Percentiles rank a stretch among this genome's conserved stretches.
Evolutionary conservation across 2,888 invertebrate species (phyloP).

Genomic region (Apodemia mormo): DNA sequence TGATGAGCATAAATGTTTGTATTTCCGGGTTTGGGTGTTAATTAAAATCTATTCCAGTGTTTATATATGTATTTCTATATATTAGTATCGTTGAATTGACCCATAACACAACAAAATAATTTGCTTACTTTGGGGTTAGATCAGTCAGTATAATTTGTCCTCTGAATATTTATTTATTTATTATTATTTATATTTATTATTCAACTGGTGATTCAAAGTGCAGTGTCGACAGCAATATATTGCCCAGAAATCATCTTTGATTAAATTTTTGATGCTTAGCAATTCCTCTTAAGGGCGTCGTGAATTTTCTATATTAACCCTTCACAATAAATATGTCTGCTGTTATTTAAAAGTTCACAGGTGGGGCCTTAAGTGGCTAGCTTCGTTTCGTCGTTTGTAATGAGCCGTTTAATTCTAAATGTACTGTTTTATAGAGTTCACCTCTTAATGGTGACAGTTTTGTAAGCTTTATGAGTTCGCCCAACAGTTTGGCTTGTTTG

Average conservation of each 20-base stretch:
- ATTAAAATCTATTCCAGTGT: no score
- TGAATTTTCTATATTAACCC: slow-evolving; percentile 50
- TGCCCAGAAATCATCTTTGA: background rate
- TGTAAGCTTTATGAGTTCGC: background rate
- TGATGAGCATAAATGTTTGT: no score
- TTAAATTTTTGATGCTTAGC: background rate
- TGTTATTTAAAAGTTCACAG: slow-evolving; percentile 48
- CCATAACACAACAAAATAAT: no score
- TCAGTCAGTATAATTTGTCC: no score
- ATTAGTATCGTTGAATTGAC: no score
- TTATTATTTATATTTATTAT: no score
- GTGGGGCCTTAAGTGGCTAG: slow-evolving; percentile 37
- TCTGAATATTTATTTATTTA: no score
- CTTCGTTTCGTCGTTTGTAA: slow-evolving; percentile 16
- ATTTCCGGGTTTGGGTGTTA: no score
- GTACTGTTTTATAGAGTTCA: slow-evolving; percentile 19
- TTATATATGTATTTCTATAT: no score
- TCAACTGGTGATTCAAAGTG: background rate
- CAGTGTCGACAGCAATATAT: background rate
- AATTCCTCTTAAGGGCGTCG: slow-evolving; percentile 34
- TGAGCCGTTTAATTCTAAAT: slow-evolving; percentile 19
- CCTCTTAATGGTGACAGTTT: background rate
- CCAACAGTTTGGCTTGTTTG: background rate
- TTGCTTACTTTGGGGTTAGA: no score
- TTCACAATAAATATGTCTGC: slow-evolving; percentile 50